Conservation (phyloP, 2,888 invertebrate species). For the Meiosimyza platycephala region DNA sequence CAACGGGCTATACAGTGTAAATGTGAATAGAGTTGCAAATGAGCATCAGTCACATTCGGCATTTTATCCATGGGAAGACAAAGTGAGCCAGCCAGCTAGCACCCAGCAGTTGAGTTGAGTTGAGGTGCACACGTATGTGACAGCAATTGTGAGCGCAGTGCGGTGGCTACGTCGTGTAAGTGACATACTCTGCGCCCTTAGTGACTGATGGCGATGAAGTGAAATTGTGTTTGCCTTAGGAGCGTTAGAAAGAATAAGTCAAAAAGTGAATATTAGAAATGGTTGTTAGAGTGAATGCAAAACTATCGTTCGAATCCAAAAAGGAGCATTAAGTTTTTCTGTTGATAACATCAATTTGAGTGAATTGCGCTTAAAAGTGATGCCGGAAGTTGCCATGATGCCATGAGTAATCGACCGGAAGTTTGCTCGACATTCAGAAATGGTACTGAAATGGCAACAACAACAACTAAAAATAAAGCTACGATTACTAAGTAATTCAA, state of each 20-base stretch:
- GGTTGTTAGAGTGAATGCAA: slow-evolving; percentile 6
- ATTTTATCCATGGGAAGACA: slow-evolving; percentile 39
- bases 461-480: too few species aligned
- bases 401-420: slow-evolving; percentile 61
- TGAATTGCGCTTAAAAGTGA: slow-evolving; percentile 61
- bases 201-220: slow-evolving; percentile 17
- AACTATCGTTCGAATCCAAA: too few species aligned
- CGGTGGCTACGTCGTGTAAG: background rate
- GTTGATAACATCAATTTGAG: slow-evolving; percentile 62
- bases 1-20: background rate
- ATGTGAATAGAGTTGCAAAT: slow-evolving; percentile 35
- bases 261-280: background rate
- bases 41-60: slow-evolving; percentile 43
- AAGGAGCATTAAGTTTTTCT: slow-evolving; percentile 36
- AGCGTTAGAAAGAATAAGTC: background rate
- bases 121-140: background rate
- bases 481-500: background rate
- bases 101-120: background rate
- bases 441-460: slow-evolving; percentile 33
- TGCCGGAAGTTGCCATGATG: slow-evolving; percentile 58
- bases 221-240: background rate
- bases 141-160: background rate
- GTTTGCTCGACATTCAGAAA: slow-evolving; percentile 57
- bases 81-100: background rate
- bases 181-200: slow-evolving; percentile 11